These are phyloP conservation scores for Litocranius walleri DNA, from an alignment of 2,113 vertebrate species.

Conservation along the genomic window DNA sequence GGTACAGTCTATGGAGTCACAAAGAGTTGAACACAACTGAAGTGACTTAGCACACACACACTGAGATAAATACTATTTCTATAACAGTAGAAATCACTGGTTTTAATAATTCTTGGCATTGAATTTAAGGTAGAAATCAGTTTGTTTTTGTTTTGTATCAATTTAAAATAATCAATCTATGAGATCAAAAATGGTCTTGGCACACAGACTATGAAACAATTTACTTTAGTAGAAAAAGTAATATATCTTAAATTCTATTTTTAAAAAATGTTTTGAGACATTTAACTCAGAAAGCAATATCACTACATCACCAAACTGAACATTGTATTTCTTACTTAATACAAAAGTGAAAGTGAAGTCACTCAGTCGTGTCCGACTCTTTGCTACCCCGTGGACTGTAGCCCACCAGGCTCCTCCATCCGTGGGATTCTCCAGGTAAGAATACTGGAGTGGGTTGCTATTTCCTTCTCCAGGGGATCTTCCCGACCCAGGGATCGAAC, in stretches of 20 bases:
- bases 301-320: not conserved
- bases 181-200: not conserved
- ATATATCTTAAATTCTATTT: not conserved
- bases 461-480: too few relatives aligned
- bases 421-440: too few relatives aligned
- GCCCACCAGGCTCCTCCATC: too few relatives aligned
- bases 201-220: not conserved
- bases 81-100: not conserved
- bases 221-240: not conserved
- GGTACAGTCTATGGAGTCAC: not conserved
- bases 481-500: too few relatives aligned
- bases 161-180: not conserved
- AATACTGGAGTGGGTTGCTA: too few relatives aligned
- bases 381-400: too few relatives aligned
- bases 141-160: not conserved
- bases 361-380: too few relatives aligned
- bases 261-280: not conserved
- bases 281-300: not conserved
- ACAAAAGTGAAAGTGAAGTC: not conserved
- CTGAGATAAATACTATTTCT: not conserved
- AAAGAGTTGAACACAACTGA: not conserved
- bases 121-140: not conserved
- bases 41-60: not conserved
- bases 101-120: not conserved
- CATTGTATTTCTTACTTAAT: not conserved